Percentiles rank a stretch among this genome's conserved stretches.
Conservation (phyloP, 2,888 invertebrate species). For the Philonicus albiceps region DNA sequence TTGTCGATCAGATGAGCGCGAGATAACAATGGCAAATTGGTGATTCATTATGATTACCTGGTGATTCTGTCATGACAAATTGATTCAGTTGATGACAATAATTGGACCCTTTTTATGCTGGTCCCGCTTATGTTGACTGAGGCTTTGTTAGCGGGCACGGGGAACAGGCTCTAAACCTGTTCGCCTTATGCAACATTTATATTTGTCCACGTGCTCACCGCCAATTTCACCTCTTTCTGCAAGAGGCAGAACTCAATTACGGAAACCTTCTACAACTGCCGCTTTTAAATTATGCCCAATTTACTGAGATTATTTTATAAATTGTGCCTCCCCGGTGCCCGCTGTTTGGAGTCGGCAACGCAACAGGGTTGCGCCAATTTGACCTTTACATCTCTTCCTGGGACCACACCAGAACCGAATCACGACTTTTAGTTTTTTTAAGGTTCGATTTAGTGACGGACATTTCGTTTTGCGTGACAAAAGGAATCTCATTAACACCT, state of each 20-base stretch:
- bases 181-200: slow-evolving; percentile 22
- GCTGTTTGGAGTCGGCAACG: background rate
- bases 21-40: slow-evolving; percentile 40
- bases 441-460: background rate
- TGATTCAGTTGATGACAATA: slow-evolving; percentile 47
- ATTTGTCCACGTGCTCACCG: slow-evolving; percentile 19
- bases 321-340: background rate
- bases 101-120: slow-evolving; percentile 38
- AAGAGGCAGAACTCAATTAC: background rate
- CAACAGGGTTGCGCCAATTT: background rate
- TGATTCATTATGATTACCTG: slow-evolving; percentile 46
- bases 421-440: background rate
- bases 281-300: slow-evolving; percentile 14
- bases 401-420: background rate
- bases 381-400: background rate
- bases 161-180: background rate
- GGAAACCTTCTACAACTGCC: background rate
- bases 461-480: background rate
- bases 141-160: background rate
- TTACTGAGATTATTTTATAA: background rate
- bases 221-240: background rate
- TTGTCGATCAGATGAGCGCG: background rate
- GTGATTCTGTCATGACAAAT: slow-evolving; percentile 47
- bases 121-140: background rate
- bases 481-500: slow-evolving; percentile 45